Conservation (phyloP, 2,113 vertebrate species). For the Colossoma macropomum region DNA sequence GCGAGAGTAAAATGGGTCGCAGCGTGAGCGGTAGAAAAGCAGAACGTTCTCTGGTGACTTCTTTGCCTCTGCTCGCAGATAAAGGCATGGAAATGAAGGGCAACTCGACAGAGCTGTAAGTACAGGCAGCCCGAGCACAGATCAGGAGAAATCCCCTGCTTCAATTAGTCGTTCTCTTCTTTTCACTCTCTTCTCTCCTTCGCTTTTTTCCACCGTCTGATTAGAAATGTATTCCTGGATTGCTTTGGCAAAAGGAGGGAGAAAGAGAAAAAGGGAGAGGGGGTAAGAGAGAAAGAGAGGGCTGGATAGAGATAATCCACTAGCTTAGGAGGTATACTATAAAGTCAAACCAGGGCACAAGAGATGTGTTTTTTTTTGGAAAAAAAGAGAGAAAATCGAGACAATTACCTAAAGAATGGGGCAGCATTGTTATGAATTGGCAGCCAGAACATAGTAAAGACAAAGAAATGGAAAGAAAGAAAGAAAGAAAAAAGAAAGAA, state of each 20-base stretch:
- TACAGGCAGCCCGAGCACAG: constrained; percentile 49
- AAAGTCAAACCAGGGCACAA: constrained; percentile 54
- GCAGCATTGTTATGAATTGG: constrained; percentile 42
- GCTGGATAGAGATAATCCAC: constrained; percentile 55
- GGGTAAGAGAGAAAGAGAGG: constrained; percentile 9
- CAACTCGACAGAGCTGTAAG: constrained; percentile 53
- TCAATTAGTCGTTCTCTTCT: constrained; percentile 59
- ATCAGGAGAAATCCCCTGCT: constrained; percentile 61
- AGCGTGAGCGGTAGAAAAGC: constrained; percentile 43
- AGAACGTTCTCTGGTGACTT: constrained; percentile 44
- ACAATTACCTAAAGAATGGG: constrained; percentile 39
- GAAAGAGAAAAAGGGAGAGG: constrained; percentile 2
- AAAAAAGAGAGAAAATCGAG: constrained; percentile 8
- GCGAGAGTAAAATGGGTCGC: constrained; percentile 40
- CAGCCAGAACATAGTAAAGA: constrained; percentile 24
- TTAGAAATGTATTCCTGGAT: constrained; percentile 59
- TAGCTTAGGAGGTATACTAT: constrained; percentile 53
- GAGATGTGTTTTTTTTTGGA: constrained; percentile 6
- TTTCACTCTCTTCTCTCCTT: constrained; percentile 41
- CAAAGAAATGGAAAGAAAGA: constrained; percentile 13
- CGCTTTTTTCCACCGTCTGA: constrained; percentile 50
- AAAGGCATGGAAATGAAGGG: constrained; percentile 58
- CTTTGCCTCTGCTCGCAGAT: constrained; percentile 44
- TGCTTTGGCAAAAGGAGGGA: constrained; percentile 31
- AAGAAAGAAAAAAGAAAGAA: constrained; percentile 10